Percentiles rank a stretch among this genome's conserved stretches.
These are phyloP conservation scores for Dasyprocta punctata DNA, from an alignment of 2,113 vertebrate species.

Conservation along the genomic window DNA sequence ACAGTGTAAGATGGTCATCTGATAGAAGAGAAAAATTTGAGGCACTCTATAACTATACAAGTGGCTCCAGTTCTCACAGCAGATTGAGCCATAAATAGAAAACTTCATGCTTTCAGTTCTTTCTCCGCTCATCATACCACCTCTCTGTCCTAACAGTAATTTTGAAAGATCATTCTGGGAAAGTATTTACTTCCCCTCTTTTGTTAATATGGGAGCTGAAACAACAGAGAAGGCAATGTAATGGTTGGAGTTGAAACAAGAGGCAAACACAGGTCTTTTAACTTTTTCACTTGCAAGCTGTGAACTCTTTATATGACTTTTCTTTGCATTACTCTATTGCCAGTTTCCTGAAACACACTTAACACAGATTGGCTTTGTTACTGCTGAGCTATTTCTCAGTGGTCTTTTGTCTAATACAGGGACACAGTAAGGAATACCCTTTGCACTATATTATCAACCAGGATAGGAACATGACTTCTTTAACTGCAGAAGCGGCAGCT, in stretches of 20 bases:
- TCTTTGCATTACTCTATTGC: neutral
- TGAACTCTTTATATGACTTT: neutral
- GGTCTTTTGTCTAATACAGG: neutral
- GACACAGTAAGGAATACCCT: neutral
- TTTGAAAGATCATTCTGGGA: neutral
- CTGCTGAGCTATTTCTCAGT: neutral
- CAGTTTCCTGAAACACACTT: neutral
- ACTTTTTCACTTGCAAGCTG: neutral
- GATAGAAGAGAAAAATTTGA: neutral
- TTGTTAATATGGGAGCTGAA: neutral
- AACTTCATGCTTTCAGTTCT: neutral
- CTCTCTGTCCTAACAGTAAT: neutral
- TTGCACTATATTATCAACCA: neutral
- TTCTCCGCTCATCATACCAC: accelerated
- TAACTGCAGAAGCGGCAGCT: neutral
- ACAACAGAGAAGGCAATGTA: neutral
- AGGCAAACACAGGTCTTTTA: neutral
- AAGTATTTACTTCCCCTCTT: neutral
- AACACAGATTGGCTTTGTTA: neutral
- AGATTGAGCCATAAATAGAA: neutral
- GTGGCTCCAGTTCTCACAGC: neutral
- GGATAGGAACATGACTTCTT: neutral
- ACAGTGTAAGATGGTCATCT: neutral
- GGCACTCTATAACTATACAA: neutral
- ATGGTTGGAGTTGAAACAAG: neutral